Conservation (phyloP, 1,140 invertebrate genomes). For the Drosophila eugracilis region DNA sequence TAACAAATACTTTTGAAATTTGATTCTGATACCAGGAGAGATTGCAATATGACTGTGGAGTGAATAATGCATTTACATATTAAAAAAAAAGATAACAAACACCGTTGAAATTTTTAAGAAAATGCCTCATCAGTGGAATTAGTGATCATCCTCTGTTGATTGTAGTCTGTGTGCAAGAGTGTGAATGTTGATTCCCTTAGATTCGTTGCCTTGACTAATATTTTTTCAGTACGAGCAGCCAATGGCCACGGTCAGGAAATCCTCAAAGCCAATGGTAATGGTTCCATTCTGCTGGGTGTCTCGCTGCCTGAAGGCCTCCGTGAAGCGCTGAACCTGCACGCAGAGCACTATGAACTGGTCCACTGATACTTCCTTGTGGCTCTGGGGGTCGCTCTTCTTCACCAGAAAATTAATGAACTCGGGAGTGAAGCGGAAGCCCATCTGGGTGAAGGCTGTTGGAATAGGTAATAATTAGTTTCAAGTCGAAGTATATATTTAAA, state of each 20-base stretch:
- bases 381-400: slow-evolving; percentile 88
- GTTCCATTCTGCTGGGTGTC: slow-evolving; percentile 91
- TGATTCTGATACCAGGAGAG: slow-evolving; percentile 47
- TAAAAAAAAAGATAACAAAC: slow-evolving; percentile 34
- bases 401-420: slow-evolving; percentile 91
- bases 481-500: too few relatives aligned
- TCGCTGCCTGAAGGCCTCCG: slow-evolving; percentile 91
- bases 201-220: background rate
- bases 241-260: slow-evolving; percentile 92
- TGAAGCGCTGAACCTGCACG: slow-evolving; percentile 94
- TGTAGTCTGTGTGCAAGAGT: slow-evolving; percentile 14
- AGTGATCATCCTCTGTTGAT: slow-evolving; percentile 3
- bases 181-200: slow-evolving; percentile 5
- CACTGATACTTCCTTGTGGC: slow-evolving; percentile 89
- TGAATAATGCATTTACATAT: slow-evolving; percentile 18
- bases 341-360: slow-evolving; percentile 95
- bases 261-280: slow-evolving; percentile 93
- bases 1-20: slow-evolving; percentile 63
- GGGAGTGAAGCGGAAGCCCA: slow-evolving; percentile 94
- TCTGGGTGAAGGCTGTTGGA: slow-evolving; percentile 90
- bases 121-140: slow-evolving; percentile 61
- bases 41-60: slow-evolving; percentile 56
- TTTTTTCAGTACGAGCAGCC: slow-evolving; percentile 88
- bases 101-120: slow-evolving; percentile 41
- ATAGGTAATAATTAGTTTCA: background rate